Evolutionary conservation across 1,140 invertebrate genomes (phyloP).

Genomic region (Trichonephila inaurata): DNA sequence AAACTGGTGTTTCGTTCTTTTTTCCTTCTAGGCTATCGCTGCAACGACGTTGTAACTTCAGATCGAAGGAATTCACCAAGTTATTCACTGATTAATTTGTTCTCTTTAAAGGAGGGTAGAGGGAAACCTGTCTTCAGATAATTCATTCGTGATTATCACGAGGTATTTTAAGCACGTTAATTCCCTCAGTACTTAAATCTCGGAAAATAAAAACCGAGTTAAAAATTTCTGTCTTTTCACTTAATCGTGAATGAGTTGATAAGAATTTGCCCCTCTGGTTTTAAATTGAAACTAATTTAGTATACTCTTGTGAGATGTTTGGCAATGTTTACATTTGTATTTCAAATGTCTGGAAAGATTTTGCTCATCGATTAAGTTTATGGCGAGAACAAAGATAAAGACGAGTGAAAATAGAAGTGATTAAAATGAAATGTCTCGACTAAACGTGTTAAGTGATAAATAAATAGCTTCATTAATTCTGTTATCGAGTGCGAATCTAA

Average conservation of each 20-base stretch:
- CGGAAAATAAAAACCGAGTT: background rate
- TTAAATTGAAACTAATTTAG: background rate
- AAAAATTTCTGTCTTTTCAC: background rate
- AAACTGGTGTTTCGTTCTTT: background rate
- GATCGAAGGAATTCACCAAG: background rate
- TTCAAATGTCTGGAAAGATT: background rate
- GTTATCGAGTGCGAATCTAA: no score
- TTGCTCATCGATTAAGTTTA: no score
- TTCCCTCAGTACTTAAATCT: background rate
- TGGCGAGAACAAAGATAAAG: no score
- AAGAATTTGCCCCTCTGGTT: background rate
- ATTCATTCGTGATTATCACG: background rate
- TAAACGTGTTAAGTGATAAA: no score
- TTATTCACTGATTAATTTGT: slow-evolving; percentile 41
- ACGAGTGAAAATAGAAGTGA: no score
- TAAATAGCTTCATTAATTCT: no score
- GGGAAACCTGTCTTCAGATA: background rate
- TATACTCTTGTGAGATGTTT: background rate
- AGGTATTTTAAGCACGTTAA: background rate
- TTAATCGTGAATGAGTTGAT: background rate
- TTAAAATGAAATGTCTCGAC: no score
- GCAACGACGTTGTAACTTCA: background rate
- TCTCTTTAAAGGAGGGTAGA: background rate
- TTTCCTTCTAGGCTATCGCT: background rate
- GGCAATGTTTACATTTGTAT: background rate